A percentile compares a stretch with the other conserved stretches of the same genome.
These are phyloP conservation scores for Macrochelys suwanniensis DNA, from an alignment of 2,797 vertebrate genomes.

Conservation along the genomic window DNA sequence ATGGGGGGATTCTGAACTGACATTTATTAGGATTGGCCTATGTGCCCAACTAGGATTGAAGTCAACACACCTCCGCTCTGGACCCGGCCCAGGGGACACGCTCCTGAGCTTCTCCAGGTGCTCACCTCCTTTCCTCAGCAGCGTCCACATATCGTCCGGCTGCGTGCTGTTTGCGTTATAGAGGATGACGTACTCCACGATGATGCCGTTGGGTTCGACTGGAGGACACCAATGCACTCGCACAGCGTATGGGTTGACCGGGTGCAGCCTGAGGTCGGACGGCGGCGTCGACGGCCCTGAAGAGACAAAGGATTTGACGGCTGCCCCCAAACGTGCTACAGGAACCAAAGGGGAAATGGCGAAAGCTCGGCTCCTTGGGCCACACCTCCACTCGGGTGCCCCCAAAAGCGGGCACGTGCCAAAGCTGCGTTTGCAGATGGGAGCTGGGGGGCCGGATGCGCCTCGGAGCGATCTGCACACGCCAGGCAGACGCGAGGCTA, in stretches of 20 bases:
- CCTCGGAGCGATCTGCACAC: background rate
- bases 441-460: no score
- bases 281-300: conserved; percentile 94
- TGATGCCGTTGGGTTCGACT: conserved; percentile 92
- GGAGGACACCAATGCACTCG: conserved; percentile 96
- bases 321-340: background rate
- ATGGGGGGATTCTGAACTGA: background rate
- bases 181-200: conserved; percentile 90
- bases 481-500: background rate
- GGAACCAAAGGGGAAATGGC: background rate
- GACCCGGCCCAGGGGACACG: background rate
- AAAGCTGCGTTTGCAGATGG: background rate
- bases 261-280: conserved; percentile 90
- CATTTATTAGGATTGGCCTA: background rate
- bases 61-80: background rate
- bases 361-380: background rate
- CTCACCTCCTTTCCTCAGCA: conserved; percentile 91
- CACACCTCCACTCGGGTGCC: background rate
- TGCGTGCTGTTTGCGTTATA: conserved; percentile 90
- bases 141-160: conserved; percentile 92
- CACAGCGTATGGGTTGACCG: conserved; percentile 90
- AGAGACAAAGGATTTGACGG: background rate
- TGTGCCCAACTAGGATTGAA: background rate
- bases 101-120: background rate
- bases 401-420: background rate